Percentiles rank a stretch among this genome's conserved stretches.
Evolutionary conservation across 2,797 vertebrate species (phyloP).

Genomic region (Bovichtus variegatus): DNA sequence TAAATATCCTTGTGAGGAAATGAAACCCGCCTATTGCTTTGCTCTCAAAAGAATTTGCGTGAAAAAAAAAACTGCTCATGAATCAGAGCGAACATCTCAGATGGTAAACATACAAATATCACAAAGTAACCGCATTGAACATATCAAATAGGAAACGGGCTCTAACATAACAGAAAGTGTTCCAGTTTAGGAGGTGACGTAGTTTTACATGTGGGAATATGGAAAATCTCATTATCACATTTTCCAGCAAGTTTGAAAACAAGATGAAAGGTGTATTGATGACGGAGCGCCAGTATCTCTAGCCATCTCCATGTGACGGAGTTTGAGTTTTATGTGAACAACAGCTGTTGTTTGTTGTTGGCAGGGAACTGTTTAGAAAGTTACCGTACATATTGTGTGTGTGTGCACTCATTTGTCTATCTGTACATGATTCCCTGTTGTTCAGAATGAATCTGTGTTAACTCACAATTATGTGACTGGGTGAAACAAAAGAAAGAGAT

Average conservation of each 20-base stretch:
- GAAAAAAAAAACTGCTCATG: constrained; percentile 41
- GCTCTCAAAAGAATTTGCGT: constrained; percentile 62
- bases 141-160: constrained; percentile 26
- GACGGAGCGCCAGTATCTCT: constrained; percentile 36
- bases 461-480: constrained; percentile 63
- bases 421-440: constrained; percentile 38
- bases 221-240: constrained; percentile 65
- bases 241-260: constrained; percentile 57
- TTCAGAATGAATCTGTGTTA: constrained; percentile 65
- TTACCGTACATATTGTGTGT: constrained; percentile 41
- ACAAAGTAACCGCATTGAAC: constrained; percentile 26
- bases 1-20: constrained; percentile 80
- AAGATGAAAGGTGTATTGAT: constrained; percentile 59
- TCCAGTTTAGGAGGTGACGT: constrained; percentile 31
- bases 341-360: constrained; percentile 76
- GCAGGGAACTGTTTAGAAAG: constrained; percentile 63
- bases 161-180: constrained; percentile 16
- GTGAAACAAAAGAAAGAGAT: constrained; percentile 76
- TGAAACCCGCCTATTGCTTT: constrained; percentile 69
- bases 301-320: constrained; percentile 49
- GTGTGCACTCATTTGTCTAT: constrained; percentile 56
- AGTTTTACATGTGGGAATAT: constrained; percentile 47
- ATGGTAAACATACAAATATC: constrained; percentile 65
- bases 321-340: constrained; percentile 56
- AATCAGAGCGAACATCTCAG: constrained; percentile 52